Base-by-base conservation (phyloP, 35 echinoderm and acorn worm genomes). In the Ophioderma brevispina region DNA sequence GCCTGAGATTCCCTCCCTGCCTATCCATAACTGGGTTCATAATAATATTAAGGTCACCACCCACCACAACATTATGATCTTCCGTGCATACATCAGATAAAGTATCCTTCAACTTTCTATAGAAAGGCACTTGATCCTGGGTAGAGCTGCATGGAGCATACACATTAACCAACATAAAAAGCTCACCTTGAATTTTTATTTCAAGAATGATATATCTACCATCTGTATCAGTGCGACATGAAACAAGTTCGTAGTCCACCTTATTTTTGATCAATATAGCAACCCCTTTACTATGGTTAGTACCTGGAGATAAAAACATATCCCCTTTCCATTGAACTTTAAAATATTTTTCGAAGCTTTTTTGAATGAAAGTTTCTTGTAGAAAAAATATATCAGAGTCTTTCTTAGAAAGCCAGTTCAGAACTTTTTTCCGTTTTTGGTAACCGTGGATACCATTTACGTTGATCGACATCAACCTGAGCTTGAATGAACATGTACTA, bases 401-500 rank as follows among this genome's bases (percentile, higher is more conserved):
- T 82, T 84, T 91, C 32, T 39, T 77, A 35, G 36, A 84, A 39
- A 83, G 76, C 64, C 56, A 90, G 21, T 90, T 40, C 33, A 90
- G 64, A 35, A 91, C 55, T 84, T 91, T 80, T 42, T 41, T 91
- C 37, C 80, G 63, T 90, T 90, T 84, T 32, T 64, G 35, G 31
- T 50, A 83, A 37, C 41, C 40, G 19, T 59, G 80, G 25, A 84
- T 76, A 32, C 89, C 89, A 64, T 80, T 70, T 33, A 81, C 83
- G 39, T 91, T 91, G 52, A 91, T 84, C 11, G 89, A 91, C 59
- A 70, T 70, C 59, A 70, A 30, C 23, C n/a, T 70, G 59, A 70
- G 59, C 59, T 70, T 70, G n/a, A 70, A 70, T 13, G 59, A 70
- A 70, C 59, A 25, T 70, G 59, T 30, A 70, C n/a, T 25, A 70